These are phyloP conservation scores for Philypnodon macrostomus DNA, from an alignment of 2,797 vertebrate genomes.

Conservation along the genomic window DNA sequence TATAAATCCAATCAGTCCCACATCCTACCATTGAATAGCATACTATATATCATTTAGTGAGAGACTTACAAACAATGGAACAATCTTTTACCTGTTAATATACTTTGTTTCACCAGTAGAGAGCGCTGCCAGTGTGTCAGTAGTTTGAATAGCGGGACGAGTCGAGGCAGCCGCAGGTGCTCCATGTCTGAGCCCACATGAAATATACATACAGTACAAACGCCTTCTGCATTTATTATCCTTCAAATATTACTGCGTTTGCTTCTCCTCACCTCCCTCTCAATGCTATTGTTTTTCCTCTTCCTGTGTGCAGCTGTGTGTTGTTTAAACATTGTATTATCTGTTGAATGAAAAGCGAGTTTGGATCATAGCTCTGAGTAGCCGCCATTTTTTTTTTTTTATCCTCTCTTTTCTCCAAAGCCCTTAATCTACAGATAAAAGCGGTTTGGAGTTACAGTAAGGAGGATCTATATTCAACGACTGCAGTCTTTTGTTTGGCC, in stretches of 20 bases:
- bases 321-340: slow-evolving; percentile 54
- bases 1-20: too few species aligned
- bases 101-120: too few species aligned
- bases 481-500: slow-evolving; percentile 52
- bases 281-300: slow-evolving; percentile 1
- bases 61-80: too few species aligned
- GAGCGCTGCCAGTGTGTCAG: too few species aligned
- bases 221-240: slow-evolving; percentile 53
- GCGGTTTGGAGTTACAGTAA: slow-evolving; percentile 43
- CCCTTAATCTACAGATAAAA: slow-evolving; percentile 52
- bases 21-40: too few species aligned
- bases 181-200: slow-evolving; percentile 42
- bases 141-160: too few species aligned
- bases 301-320: slow-evolving; percentile 40
- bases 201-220: slow-evolving; percentile 59
- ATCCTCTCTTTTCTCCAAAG: slow-evolving; percentile 49
- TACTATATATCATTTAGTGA: too few species aligned
- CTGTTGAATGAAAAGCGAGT: slow-evolving; percentile 46
- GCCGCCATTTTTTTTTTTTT: slow-evolving; percentile 28
- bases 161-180: background rate
- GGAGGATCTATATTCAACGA: slow-evolving; percentile 41
- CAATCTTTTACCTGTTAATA: too few species aligned
- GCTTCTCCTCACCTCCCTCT: slow-evolving; percentile 15
- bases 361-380: slow-evolving; percentile 42
- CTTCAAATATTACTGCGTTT: slow-evolving; percentile 34